Evolutionary conservation across 1,140 invertebrate genomes (phyloP).

Genomic region (Palaemon carinicauda): DNA sequence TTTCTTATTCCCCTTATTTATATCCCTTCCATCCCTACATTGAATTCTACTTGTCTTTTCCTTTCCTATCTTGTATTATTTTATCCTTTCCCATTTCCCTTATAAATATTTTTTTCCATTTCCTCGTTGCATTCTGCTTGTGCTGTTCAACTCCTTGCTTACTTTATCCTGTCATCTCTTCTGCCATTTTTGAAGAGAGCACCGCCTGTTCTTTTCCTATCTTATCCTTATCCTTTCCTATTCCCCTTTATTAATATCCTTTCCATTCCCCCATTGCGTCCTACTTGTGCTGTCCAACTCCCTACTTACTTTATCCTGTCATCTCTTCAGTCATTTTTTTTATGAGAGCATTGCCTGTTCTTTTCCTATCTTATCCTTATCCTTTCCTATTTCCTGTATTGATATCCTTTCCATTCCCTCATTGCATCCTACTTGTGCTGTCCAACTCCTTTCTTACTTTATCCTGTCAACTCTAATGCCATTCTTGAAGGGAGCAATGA

Average conservation of each 20-base stretch:
- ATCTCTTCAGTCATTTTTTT: too few species aligned
- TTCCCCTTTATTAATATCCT: neutral
- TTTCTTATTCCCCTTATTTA: neutral
- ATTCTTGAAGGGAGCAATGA: too few species aligned
- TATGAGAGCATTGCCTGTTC: too few species aligned
- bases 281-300: too few species aligned
- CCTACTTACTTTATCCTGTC: too few species aligned
- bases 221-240: neutral
- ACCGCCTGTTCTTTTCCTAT: neutral
- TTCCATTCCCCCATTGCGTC: too few species aligned
- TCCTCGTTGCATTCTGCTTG: neutral
- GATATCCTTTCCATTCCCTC: neutral
- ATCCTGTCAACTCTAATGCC: too few species aligned
- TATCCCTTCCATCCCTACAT: neutral
- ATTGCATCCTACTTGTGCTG: too few species aligned
- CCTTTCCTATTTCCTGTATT: neutral
- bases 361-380: neutral
- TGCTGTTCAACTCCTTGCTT: neutral
- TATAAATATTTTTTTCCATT: neutral
- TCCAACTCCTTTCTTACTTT: neutral
- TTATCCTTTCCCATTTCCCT: neutral
- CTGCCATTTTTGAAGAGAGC: too few species aligned
- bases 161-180: too few species aligned
- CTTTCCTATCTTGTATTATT: neutral
- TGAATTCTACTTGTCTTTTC: too few species aligned